These are phyloP conservation scores for Sminthurides bifidus DNA, from an alignment of 1,140 invertebrate species.

Conservation along the genomic window DNA sequence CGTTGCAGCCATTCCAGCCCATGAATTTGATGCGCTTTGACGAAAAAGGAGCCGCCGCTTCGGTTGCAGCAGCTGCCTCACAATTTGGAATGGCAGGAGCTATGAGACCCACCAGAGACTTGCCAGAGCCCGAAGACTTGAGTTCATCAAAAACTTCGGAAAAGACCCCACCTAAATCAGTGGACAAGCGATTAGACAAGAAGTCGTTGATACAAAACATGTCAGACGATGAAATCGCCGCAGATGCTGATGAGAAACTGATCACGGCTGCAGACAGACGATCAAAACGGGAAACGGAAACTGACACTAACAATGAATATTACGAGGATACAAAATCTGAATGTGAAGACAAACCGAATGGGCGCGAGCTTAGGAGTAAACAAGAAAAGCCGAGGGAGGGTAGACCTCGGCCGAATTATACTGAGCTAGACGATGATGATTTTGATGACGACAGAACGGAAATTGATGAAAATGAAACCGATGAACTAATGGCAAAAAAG, in stretches of 20 bases:
- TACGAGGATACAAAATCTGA: neutral
- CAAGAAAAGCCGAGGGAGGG: neutral
- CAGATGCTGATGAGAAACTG: too few relatives aligned
- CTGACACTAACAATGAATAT: too few relatives aligned
- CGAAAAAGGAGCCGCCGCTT: neutral
- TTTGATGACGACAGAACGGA: neutral
- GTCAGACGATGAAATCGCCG: too few relatives aligned
- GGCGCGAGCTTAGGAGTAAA: neutral
- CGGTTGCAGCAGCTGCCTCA: neutral
- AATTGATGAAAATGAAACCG: neutral
- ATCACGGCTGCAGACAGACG: too few relatives aligned
- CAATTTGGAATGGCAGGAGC: neutral
- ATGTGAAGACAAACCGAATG: slow-evolving; percentile 2
- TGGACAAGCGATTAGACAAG: too few relatives aligned
- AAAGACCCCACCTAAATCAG: too few relatives aligned
- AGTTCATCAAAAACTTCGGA: too few relatives aligned
- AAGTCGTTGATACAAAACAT: too few relatives aligned
- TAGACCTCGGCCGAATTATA: neutral
- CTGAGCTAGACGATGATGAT: neutral
- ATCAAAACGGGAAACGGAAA: too few relatives aligned
- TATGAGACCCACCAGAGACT: too few relatives aligned
- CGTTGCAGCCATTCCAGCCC: neutral
- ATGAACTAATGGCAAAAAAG: neutral
- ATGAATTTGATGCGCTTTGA: neutral
- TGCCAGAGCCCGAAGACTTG: slow-evolving; percentile 3